phyloP scores from a whole-genome alignment of 1,140 invertebrate genomes.

The fruit fly (Drosophila melanogaster) region Release_6_plus_ISO1_MT NT_033777.3:16724001-16724500 shows the following conservation, averaged over 20 bases:
- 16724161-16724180: conserved; percentile 48
- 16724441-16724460: no score
- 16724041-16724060: conserved; percentile 52
- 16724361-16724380: conserved; percentile 2
- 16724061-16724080: conserved; percentile 33
- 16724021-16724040: conserved; percentile 45
- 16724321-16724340: conserved; percentile 61
- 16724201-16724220: conserved; percentile 20
- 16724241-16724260: conserved; percentile 70
- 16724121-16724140: conserved; percentile 62
- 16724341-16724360: conserved; percentile 47
- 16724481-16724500: no score
- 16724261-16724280: conserved; percentile 77
- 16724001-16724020: conserved; percentile 82
- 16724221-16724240: conserved; percentile 80
- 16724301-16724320: conserved; percentile 72
- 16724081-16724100: conserved; percentile 70
- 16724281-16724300: conserved; percentile 66
- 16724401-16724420: not conserved
- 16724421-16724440: not conserved
- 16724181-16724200: not conserved
- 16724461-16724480: no score
- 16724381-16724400: conserved; percentile 13
- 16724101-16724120: conserved; percentile 63
- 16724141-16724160: conserved; percentile 14